These are phyloP conservation scores for Varanus salvator DNA, from an alignment of 2,113 vertebrate species.

Conservation along the genomic window DNA sequence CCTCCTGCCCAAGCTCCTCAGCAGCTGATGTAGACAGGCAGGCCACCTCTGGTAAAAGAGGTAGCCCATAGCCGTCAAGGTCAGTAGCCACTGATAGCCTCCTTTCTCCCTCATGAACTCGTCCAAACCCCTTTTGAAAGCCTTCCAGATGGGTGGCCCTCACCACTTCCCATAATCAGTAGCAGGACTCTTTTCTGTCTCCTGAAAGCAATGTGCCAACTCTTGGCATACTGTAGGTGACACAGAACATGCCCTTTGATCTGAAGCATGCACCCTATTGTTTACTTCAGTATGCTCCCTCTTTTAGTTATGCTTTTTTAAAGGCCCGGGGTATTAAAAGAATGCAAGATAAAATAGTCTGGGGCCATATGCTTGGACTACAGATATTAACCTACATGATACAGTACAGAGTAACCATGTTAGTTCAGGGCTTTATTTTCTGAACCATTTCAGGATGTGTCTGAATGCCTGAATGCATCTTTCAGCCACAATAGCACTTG, in stretches of 20 bases:
- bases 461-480: conserved; percentile 59
- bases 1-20: no score
- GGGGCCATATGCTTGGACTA: not conserved
- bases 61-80: no score
- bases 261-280: not conserved
- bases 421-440: conserved; percentile 55
- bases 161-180: no score
- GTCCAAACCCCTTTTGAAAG: no score
- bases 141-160: no score
- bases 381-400: conserved; percentile 24
- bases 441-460: conserved; percentile 56
- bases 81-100: no score
- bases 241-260: not conserved
- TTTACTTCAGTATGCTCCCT: not conserved
- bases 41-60: no score
- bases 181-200: not conserved
- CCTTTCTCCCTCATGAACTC: no score
- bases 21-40: no score
- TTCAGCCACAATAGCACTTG: conserved; percentile 51
- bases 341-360: not conserved
- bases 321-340: conserved; percentile 6
- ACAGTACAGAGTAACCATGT: conserved; percentile 31
- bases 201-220: not conserved
- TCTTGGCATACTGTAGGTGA: not conserved
- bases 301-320: not conserved